Percentiles rank a stretch among this genome's conserved stretches.
These are phyloP conservation scores for Andinoacara biseriatus DNA, from an alignment of 2,113 vertebrate genomes.

Conservation along the genomic window DNA sequence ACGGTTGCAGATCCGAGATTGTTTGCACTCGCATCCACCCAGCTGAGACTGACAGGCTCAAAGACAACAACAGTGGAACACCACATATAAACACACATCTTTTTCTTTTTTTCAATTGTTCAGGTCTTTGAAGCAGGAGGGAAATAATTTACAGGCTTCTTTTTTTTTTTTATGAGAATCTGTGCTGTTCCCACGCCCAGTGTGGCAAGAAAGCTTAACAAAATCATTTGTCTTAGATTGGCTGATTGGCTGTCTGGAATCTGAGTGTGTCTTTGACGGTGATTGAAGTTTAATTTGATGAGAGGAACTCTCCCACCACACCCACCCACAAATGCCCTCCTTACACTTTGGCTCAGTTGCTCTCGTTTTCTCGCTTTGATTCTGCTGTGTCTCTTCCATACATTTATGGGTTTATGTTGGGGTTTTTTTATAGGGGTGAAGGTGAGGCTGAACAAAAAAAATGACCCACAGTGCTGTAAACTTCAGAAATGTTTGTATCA, in stretches of 20 bases:
- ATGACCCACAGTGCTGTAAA: conserved; percentile 28
- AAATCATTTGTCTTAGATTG: conserved; percentile 79
- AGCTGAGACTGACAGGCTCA: conserved; percentile 38
- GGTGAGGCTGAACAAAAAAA: conserved; percentile 39
- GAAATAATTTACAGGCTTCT: conserved; percentile 73
- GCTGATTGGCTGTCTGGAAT: conserved; percentile 76
- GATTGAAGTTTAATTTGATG: conserved; percentile 71
- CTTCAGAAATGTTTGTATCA: conserved; percentile 59
- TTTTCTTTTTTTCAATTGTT: conserved; percentile 53
- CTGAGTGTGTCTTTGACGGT: conserved; percentile 57
- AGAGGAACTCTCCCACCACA: conserved; percentile 57
- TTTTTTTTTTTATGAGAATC: conserved; percentile 68
- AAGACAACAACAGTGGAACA: conserved; percentile 52
- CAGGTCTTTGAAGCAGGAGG: conserved; percentile 72
- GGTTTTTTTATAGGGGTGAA: conserved; percentile 58
- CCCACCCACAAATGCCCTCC: conserved; percentile 26
- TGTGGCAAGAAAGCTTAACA: conserved; percentile 73
- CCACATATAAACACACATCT: conserved; percentile 71
- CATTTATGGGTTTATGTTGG: conserved; percentile 55
- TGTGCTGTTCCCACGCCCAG: conserved; percentile 78
- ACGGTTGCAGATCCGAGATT: conserved; percentile 30
- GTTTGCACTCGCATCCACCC: conserved; percentile 45
- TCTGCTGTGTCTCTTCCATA: conserved; percentile 19
- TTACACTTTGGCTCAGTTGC: conserved; percentile 31
- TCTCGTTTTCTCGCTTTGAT: conserved; percentile 12